These are phyloP conservation scores for Phasia obesa DNA, from an alignment of 2,888 invertebrate genomes.

Conservation along the genomic window DNA sequence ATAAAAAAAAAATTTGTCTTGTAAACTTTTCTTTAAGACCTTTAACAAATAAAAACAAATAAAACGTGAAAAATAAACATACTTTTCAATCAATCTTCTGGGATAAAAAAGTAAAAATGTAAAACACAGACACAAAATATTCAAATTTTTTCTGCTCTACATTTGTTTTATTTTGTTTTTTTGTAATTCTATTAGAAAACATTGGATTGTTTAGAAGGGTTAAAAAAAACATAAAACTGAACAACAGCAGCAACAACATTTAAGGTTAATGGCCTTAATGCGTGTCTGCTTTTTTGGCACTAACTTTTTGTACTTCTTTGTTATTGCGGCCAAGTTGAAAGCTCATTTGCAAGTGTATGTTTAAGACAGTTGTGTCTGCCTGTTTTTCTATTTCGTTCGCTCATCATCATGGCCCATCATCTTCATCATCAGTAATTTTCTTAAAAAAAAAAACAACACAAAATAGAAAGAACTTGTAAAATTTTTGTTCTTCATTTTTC, in stretches of 20 bases:
- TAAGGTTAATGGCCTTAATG: constrained; percentile 58
- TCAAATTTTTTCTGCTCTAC: constrained; percentile 9
- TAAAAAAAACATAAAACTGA: background rate
- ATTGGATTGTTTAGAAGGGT: constrained; percentile 35
- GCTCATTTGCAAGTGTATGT: constrained; percentile 3
- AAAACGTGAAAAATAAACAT: constrained; percentile 30
- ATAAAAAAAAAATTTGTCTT: constrained; percentile 10
- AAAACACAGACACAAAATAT: background rate
- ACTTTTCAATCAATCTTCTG: constrained; percentile 46
- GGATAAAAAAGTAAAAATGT: constrained; percentile 15
- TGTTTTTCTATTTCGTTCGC: constrained; percentile 21
- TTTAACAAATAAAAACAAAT: constrained; percentile 8
- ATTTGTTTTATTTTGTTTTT: constrained; percentile 1
- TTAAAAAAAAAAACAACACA: background rate
- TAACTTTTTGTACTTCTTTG: constrained; percentile 4
- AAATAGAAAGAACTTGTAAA: constrained; percentile 9
- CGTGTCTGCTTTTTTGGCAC: constrained; percentile 63
- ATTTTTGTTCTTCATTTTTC: constrained; percentile 25
- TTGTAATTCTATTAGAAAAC: background rate
- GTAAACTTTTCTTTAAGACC: constrained; percentile 5
- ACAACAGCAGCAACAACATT: constrained; percentile 3
- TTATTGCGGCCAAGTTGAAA: constrained; percentile 40
- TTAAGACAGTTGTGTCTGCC: constrained; percentile 15
- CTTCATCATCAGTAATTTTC: constrained; percentile 27
- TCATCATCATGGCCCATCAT: constrained; percentile 27